Evolutionary conservation across 2,888 invertebrate genomes (phyloP), one percentile per base, ranked within the genome.

Genomic region (Aproaerema taeniolella): DNA sequence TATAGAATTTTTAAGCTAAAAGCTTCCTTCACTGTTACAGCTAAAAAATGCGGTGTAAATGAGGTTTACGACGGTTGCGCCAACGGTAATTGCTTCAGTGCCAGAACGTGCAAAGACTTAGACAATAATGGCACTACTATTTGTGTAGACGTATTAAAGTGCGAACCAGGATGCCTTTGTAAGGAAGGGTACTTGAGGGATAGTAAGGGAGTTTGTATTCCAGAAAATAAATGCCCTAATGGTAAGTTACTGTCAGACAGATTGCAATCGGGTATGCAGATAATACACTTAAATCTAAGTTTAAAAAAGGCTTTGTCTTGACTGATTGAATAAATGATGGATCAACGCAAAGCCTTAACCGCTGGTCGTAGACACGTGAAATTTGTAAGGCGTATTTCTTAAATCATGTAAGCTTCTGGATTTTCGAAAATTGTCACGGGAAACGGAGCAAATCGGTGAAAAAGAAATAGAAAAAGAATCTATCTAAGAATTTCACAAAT

Each of bases 131-230:
- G 34, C 5, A 34, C 31, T 9, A 15, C 8, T 4, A 25, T 14
- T 1, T 38, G 41, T 12, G 35, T 25, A 2, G 4, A 28, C 7
- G 25, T 28, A 8, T 9, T 3, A 9, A 20, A 28, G 13, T 42
- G 40, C 35, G 26, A 25, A 26, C 31, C 13, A 16, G 48, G 43
- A 24, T 48, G 48, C n/a, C 15, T 45, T n/a, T 48, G 48, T 13
- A 25, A 43, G 15, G 35, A 43, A 10, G 39, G 35, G 7, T 44
- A 42, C 26, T 32, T 47, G 15, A 16, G 43, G 13, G 31, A 43
- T 9, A 15, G 9, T 2, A 29, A 40, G 8, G 39, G 38, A 16
- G 36, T 17, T 7, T 49, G 49, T 33, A 29, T 36, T 8, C 36
- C 36, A 14, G 29, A 28, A 8, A 29, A 36, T 14, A 11, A 36